Base-by-base conservation (phyloP, 1,140 invertebrate genomes). In the Pachyrhynchus sulphureomaculatus region DNA sequence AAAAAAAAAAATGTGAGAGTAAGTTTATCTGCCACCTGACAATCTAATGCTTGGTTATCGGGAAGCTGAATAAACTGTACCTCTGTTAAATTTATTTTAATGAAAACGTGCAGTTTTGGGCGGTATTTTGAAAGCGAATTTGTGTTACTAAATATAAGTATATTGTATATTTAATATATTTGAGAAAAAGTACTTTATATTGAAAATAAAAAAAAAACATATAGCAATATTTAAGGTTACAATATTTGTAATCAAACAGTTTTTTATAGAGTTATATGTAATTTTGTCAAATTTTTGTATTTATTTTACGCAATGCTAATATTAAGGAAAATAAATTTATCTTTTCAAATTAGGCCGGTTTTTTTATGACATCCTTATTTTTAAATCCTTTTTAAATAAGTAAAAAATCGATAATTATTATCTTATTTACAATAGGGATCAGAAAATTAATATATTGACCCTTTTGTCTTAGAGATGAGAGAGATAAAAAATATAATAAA, bases 71-170 rank as follows among this genome's bases (percentile, higher is more conserved):
- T n/a, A n/a, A n/a, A n/a, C n/a, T n/a, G n/a, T n/a, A n/a, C n/a
- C n/a, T n/a, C n/a, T n/a, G n/a, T n/a, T 17, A 12, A 9, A 32
- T 9, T 49, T 24, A 13, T 23, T 33, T 32, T 44, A n/a, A 15
- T n/a, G 21, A n/a, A 23, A 15, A 9, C 37, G 32, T 48, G 26
- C 42, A 39, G 23, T 37, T 58, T 39, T 21, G 12, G 24, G 21
- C 20, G 26, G 20, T 37, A 47, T 48, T 23, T 54, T 62, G 60
- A 64, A 73, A 72, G 72, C 72, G 68, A 70, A 65, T 73, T 72
- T 73, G 72, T 73, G 72, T 73, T 73, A 73, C 67, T 73, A 73
- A 61, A 67, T 62, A 68, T 73, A 73, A 66, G 72, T 52, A 69
- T 67, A 61, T 51, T 44, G 52, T 53, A 58, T 64, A 66, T 63